Conservation (phyloP, 1,140 invertebrate genomes). For the Aleiodes sp. region DNA sequence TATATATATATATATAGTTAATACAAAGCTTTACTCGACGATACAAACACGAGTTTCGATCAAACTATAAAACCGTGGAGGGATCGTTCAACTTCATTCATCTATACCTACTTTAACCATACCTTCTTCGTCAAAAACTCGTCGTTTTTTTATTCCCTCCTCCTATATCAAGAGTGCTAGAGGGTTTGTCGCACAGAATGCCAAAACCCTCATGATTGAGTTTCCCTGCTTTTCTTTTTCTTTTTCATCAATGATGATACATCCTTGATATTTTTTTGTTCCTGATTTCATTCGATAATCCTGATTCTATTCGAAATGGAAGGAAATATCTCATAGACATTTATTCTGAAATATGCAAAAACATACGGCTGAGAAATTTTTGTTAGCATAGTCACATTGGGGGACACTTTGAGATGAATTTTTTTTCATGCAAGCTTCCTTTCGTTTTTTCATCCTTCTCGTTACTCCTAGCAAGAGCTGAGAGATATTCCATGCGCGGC, state of each 20-base stretch:
- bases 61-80: conserved; percentile 5
- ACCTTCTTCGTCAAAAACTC: background rate
- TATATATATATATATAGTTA: background rate
- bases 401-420: conserved; percentile 23
- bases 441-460: no score
- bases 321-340: no score
- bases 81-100: background rate
- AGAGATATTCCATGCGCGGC: conserved; percentile 26
- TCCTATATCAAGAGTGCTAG: conserved; percentile 1
- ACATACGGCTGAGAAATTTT: background rate
- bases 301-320: background rate
- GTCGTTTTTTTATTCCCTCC: conserved; percentile 2
- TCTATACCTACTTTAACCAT: background rate
- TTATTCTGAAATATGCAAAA: background rate
- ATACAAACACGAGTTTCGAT: conserved; percentile 23
- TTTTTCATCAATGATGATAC: background rate
- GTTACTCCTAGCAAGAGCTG: no score
- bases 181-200: conserved; percentile 11
- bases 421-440: conserved; percentile 18
- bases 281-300: background rate
- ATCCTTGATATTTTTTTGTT: background rate
- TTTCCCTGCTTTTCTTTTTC: background rate
- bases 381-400: background rate
- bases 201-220: conserved; percentile 11
- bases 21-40: background rate